These are phyloP conservation scores for Gadopsis bispinosus DNA, from an alignment of 2,797 vertebrate species.

Conservation along the genomic window DNA sequence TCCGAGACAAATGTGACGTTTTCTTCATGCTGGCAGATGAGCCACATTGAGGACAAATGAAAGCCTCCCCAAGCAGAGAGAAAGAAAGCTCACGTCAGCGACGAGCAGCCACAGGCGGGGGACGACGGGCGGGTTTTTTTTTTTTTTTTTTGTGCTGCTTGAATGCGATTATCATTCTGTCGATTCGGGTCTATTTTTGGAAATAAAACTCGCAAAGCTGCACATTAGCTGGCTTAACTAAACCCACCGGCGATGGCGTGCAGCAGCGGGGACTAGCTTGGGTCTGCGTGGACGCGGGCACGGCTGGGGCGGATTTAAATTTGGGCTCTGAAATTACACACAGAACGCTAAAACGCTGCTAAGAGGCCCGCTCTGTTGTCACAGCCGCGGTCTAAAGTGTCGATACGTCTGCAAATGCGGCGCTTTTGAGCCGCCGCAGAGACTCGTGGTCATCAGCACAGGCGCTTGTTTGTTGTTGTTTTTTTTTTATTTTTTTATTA, in stretches of 20 bases:
- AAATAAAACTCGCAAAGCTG: conserved; percentile 68
- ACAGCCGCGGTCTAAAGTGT: not conserved
- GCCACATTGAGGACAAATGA: conserved; percentile 70
- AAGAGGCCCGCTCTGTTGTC: rapidly evolving
- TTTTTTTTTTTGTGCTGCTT: conserved; percentile 60
- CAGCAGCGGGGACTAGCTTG: conserved; percentile 45
- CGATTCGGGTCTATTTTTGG: conserved; percentile 82
- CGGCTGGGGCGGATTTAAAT: conserved; percentile 59
- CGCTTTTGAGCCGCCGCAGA: not conserved
- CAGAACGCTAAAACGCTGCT: not conserved
- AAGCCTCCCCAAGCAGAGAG: conserved; percentile 68
- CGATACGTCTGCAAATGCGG: rapidly evolving
- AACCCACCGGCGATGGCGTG: not conserved
- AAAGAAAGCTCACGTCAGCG: conserved; percentile 72
- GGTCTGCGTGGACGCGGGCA: conserved; percentile 24
- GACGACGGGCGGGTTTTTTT: conserved; percentile 52
- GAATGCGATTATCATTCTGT: conserved; percentile 73
- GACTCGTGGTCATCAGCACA: not conserved
- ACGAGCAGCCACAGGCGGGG: conserved; percentile 52
- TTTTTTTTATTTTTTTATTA: not conserved
- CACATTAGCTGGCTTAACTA: conserved; percentile 46
- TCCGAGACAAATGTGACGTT: conserved; percentile 75
- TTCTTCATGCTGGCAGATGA: conserved; percentile 64
- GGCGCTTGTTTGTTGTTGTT: too few species aligned
- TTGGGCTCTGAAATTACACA: not conserved